A percentile compares a stretch with the other conserved stretches of the same genome.
Conservation (phyloP, 2,113 vertebrate species). For the Apus apus region DNA sequence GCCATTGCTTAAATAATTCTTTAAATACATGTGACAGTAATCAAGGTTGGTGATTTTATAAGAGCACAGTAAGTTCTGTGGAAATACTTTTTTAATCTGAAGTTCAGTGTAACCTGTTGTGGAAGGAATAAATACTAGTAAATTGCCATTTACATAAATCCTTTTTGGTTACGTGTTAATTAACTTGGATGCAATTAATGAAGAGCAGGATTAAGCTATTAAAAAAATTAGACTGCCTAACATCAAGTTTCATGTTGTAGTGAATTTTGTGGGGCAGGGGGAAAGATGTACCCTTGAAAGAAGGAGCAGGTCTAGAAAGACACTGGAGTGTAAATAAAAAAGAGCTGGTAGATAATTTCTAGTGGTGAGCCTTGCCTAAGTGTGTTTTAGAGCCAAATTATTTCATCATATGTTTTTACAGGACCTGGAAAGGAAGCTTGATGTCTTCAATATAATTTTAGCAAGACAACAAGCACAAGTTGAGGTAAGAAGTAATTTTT, state of each 20-base stretch:
- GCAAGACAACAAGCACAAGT: slow-evolving; percentile 92
- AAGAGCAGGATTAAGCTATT: not conserved
- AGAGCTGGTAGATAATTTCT: not conserved
- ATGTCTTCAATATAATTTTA: slow-evolving; percentile 93
- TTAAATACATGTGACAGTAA: not conserved
- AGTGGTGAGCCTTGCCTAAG: not conserved
- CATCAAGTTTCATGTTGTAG: not conserved
- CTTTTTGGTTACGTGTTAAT: not conserved
- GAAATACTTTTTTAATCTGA: not conserved
- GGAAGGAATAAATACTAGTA: not conserved
- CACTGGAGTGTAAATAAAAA: not conserved
- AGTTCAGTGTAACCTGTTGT: not conserved
- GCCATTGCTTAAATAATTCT: not conserved
- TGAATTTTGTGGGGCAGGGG: not conserved
- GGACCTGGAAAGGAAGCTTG: slow-evolving; percentile 90
- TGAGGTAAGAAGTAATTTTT: slow-evolving; percentile 80
- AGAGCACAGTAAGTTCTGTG: not conserved
- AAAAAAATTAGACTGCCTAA: not conserved
- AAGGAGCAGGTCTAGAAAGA: not conserved
- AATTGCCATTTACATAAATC: not conserved
- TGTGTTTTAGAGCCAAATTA: not conserved
- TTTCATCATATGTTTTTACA: slow-evolving; percentile 55
- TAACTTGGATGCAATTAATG: not conserved
- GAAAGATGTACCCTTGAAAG: not conserved
- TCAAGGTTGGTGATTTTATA: not conserved